Evolutionary conservation across 1,140 invertebrate genomes (phyloP).

Genomic region (Melanaphis sacchari): DNA sequence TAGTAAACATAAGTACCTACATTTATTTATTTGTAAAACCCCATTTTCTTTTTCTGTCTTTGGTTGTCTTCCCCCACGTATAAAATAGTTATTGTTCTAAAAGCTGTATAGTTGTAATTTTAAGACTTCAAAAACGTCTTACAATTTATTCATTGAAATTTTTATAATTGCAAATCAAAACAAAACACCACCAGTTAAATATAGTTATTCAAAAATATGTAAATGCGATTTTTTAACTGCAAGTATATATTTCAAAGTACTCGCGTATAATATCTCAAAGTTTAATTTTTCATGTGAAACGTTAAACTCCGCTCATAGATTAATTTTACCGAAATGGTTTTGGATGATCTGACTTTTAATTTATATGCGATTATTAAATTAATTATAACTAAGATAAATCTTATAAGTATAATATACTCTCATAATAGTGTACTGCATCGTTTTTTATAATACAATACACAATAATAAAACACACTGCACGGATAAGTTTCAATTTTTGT

Average conservation of each 20-base stretch:
- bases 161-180: not conserved
- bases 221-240: not conserved
- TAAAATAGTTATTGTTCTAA: not conserved
- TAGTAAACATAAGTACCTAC: not conserved
- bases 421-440: not conserved
- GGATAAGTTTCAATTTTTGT: not conserved
- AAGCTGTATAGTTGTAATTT: not conserved
- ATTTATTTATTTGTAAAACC: not conserved
- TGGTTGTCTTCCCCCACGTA: not conserved
- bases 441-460: not conserved
- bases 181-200: not conserved
- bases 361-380: not conserved
- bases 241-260: constrained; percentile 15
- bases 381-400: not conserved
- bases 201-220: not conserved
- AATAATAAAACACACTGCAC: not conserved
- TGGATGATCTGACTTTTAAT: not conserved
- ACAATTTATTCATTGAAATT: not conserved
- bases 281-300: not conserved
- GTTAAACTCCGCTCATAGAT: not conserved
- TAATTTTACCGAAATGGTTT: not conserved
- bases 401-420: not conserved
- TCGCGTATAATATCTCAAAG: not conserved
- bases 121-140: not conserved
- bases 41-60: not conserved